A percentile compares a stretch with the other conserved stretches of the same genome.
These are phyloP conservation scores for Amyelois transitella DNA, from an alignment of 1,140 invertebrate genomes.

Conservation along the genomic window DNA sequence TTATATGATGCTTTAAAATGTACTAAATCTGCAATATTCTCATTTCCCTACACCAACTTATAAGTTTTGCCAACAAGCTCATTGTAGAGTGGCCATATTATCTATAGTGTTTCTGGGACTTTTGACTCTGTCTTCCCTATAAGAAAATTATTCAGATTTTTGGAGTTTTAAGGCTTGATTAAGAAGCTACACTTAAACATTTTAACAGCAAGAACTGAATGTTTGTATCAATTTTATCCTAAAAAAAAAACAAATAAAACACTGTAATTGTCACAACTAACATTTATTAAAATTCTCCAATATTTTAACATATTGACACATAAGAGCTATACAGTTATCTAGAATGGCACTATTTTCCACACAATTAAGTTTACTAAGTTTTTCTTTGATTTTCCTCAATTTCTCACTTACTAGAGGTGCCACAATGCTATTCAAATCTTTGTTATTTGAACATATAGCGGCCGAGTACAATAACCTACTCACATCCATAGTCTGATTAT, in stretches of 20 bases:
- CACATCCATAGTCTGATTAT: slow-evolving; percentile 44
- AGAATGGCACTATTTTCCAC: slow-evolving; percentile 41
- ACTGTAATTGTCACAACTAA: slow-evolving; percentile 26
- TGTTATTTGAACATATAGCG: slow-evolving; percentile 51
- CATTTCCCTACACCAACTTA: too few species aligned
- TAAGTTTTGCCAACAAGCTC: too few species aligned
- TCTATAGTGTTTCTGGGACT: too few species aligned
- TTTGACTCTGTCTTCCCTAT: too few species aligned
- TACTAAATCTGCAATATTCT: too few species aligned
- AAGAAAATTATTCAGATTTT: too few species aligned
- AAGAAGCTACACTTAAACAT: too few species aligned
- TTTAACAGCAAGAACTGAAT: too few species aligned
- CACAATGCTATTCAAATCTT: slow-evolving; percentile 54
- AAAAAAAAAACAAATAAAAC: background rate
- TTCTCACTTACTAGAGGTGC: slow-evolving; percentile 51
- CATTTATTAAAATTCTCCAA: slow-evolving; percentile 69
- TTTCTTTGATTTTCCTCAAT: slow-evolving; percentile 34
- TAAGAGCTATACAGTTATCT: slow-evolving; percentile 58
- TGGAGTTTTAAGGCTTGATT: too few species aligned
- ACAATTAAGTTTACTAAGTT: slow-evolving; percentile 40
- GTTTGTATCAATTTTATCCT: too few species aligned
- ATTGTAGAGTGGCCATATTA: too few species aligned
- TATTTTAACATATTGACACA: slow-evolving; percentile 59
- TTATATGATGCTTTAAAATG: too few species aligned
- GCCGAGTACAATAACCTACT: slow-evolving; percentile 61